phyloP scores from a whole-genome alignment of 2,113 vertebrate genomes.

The Sigmodon hispidus region DNA sequence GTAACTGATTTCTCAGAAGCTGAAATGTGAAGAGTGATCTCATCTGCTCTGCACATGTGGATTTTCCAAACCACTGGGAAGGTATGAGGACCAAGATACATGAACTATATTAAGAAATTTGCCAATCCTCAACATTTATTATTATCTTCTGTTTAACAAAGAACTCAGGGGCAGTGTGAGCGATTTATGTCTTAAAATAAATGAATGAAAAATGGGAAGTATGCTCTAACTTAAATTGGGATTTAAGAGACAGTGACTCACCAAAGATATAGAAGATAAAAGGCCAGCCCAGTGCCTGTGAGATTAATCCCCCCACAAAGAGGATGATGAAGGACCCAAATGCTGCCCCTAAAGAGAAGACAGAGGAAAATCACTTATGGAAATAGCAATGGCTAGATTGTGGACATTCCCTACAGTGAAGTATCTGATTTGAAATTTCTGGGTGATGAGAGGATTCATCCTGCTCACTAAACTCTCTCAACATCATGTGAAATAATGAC shows the following conservation, averaged over 20 bases:
- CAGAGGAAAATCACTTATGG: neutral
- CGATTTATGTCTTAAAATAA: neutral
- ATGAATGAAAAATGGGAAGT: neutral
- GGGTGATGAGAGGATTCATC: neutral
- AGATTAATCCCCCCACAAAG: conserved; percentile 88
- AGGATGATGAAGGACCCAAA: conserved; percentile 90
- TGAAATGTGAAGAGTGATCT: no score
- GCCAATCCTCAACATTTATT: neutral
- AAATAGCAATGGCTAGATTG: neutral
- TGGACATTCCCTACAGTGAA: neutral
- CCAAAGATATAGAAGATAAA: conserved; percentile 91
- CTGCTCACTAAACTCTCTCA: neutral
- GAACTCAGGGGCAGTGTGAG: neutral
- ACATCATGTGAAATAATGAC: neutral
- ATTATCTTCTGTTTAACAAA: neutral
- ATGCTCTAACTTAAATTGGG: neutral
- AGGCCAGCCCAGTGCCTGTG: conserved; percentile 89
- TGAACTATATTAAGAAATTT: neutral
- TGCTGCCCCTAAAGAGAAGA: conserved; percentile 77
- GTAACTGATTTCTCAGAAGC: neutral
- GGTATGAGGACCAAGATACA: neutral
- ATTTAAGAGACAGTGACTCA: conserved; percentile 74
- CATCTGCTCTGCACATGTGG: no score
- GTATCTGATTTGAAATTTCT: neutral
- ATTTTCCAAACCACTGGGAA: neutral